Percentiles rank a stretch among this genome's conserved stretches.
These are phyloP conservation scores for Dolomedes plantarius DNA, from an alignment of 2,888 invertebrate species.

Conservation along the genomic window DNA sequence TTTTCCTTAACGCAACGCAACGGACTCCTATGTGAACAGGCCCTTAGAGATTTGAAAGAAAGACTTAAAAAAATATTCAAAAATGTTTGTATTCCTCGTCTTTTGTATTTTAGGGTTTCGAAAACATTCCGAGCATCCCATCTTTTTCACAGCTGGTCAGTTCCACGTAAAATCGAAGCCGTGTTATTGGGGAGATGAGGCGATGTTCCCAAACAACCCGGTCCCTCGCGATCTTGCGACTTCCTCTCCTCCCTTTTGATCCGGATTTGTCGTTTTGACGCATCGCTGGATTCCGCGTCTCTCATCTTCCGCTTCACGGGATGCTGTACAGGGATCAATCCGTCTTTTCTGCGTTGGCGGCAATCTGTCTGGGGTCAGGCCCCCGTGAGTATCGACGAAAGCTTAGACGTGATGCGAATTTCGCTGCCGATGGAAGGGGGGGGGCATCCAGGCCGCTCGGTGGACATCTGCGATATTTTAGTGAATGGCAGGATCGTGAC, in stretches of 20 bases:
- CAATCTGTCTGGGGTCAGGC: background rate
- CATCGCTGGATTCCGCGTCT: background rate
- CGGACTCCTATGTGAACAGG: too few relatives aligned
- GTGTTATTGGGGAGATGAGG: background rate
- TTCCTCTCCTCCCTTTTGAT: background rate
- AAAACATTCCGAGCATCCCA: too few relatives aligned
- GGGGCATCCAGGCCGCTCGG: too few relatives aligned
- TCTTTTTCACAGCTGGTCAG: background rate
- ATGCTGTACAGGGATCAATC: constrained; percentile 12
- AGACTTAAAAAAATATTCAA: too few relatives aligned
- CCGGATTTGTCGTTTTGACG: background rate
- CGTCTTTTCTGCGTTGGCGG: background rate
- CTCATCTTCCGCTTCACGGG: background rate
- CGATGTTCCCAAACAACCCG: background rate
- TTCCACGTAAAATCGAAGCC: background rate
- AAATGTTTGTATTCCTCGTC: too few relatives aligned
- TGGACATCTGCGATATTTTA: background rate
- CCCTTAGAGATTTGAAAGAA: too few relatives aligned
- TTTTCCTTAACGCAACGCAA: too few relatives aligned
- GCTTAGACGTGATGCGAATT: background rate
- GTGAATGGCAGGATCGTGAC: background rate
- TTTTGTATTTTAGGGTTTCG: too few relatives aligned
- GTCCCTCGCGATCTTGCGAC: background rate
- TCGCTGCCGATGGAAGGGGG: too few relatives aligned
- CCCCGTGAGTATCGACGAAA: background rate